Conservation (phyloP, 2,888 invertebrate genomes). For the Microdon myrmicae region DNA sequence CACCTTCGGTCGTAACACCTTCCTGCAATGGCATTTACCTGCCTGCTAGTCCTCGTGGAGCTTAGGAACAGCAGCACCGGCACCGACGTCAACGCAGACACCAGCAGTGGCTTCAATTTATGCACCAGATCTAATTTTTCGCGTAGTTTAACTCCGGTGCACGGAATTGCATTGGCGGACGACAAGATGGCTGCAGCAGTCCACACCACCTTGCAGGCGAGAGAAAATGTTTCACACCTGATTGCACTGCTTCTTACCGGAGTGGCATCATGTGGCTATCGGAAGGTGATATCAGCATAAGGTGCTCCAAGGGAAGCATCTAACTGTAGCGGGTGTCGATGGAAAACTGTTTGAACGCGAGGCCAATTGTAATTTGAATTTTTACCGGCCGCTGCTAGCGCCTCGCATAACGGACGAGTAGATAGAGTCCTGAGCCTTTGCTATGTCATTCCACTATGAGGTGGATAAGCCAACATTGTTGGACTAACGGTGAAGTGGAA, state of each 20-base stretch:
- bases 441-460: constrained; percentile 15
- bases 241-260: constrained; percentile 36
- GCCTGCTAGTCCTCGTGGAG: constrained; percentile 29
- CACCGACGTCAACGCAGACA: too few species aligned
- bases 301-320: constrained; percentile 10
- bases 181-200: not conserved
- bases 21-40: constrained; percentile 13
- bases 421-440: constrained; percentile 3
- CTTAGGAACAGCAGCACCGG: constrained; percentile 12
- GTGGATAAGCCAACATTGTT: constrained; percentile 1
- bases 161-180: constrained; percentile 12
- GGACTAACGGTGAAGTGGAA: not conserved
- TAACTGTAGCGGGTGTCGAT: not conserved
- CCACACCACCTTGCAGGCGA: constrained; percentile 3
- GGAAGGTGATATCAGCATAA: constrained; percentile 21
- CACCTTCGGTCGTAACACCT: constrained; percentile 7
- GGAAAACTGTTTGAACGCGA: not conserved
- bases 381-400: constrained; percentile 3
- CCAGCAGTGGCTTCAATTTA: constrained; percentile 32
- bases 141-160: constrained; percentile 29
- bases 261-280: constrained; percentile 38
- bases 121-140: constrained; percentile 50
- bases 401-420: not conserved
- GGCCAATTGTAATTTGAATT: constrained; percentile 23
- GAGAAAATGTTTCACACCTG: constrained; percentile 41